A percentile compares a stretch with the other conserved stretches of the same genome.
Evolutionary conservation across 2,888 invertebrate species (phyloP).

Genomic region (Zonitis immaculata): DNA sequence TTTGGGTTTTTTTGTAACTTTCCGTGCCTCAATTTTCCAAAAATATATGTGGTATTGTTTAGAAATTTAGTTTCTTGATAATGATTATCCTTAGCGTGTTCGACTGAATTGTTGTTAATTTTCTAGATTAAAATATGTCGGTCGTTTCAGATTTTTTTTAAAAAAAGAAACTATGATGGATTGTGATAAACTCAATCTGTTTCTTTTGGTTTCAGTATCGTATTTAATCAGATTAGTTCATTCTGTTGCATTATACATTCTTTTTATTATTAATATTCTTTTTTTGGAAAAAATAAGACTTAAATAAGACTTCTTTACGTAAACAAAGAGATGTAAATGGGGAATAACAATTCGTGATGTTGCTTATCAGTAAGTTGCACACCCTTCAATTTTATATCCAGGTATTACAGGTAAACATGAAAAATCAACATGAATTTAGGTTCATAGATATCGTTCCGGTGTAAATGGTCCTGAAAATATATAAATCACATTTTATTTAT

Average conservation of each 20-base stretch:
- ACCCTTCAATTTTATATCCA: slow-evolving; percentile 20
- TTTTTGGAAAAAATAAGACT: background rate
- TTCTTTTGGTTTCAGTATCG: no score
- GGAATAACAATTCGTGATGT: background rate
- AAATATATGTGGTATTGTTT: slow-evolving; percentile 18
- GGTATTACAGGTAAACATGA: slow-evolving; percentile 16
- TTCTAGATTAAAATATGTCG: no score
- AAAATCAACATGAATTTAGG: slow-evolving; percentile 20
- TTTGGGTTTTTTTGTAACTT: no score
- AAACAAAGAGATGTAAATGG: background rate
- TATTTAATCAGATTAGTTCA: no score
- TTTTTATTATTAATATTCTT: background rate
- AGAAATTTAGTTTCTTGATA: slow-evolving; percentile 16
- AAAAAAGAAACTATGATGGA: no score
- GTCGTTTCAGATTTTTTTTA: no score
- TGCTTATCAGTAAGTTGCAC: slow-evolving; percentile 24
- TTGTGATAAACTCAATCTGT: no score
- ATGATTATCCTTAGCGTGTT: background rate
- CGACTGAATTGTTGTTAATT: no score
- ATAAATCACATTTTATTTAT: slow-evolving; percentile 14
- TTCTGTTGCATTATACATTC: no score
- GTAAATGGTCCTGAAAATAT: slow-evolving; percentile 16
- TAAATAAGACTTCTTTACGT: background rate
- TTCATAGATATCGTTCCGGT: slow-evolving; percentile 12
- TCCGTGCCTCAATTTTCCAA: no score